Conservation (phyloP, 2,888 invertebrate species). For the Lithophane semibrunnea region DNA sequence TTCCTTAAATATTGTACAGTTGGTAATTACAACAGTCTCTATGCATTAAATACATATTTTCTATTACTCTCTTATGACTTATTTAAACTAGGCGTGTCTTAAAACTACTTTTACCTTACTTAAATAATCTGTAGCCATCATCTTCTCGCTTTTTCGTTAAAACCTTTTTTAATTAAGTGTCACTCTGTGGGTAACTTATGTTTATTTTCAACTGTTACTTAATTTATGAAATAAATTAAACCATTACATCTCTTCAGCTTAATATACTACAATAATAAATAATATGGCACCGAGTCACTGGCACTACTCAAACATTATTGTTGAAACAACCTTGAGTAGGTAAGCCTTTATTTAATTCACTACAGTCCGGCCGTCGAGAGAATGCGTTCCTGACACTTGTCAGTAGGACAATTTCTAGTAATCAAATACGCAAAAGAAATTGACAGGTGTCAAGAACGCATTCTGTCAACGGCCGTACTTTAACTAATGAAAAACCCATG, state of each 20-base stretch:
- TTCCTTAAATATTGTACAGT: conserved; percentile 24
- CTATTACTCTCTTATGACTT: conserved; percentile 1
- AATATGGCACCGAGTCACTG: conserved; percentile 8
- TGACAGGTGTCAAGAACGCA: too few species aligned
- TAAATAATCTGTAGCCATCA: not conserved
- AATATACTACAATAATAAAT: not conserved
- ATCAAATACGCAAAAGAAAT: too few species aligned
- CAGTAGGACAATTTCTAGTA: too few species aligned
- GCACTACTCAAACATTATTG: not conserved
- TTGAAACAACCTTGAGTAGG: not conserved
- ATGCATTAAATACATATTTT: conserved; percentile 23
- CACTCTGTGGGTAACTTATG: not conserved
- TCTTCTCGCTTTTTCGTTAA: not conserved
- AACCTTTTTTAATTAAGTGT: not conserved
- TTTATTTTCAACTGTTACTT: not conserved
- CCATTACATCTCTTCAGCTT: not conserved
- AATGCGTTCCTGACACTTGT: too few species aligned
- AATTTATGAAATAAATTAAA: not conserved
- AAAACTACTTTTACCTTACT: conserved; percentile 5
- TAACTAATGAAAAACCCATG: not conserved
- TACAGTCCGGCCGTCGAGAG: too few species aligned
- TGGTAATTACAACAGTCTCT: conserved; percentile 38
- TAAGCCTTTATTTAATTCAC: not conserved
- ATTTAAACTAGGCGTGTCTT: not conserved
- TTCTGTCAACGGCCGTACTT: too few species aligned